These are phyloP conservation scores for Meleagris gallopavo DNA, from an alignment of 2,113 vertebrate genomes.

Conservation along the genomic window DNA sequence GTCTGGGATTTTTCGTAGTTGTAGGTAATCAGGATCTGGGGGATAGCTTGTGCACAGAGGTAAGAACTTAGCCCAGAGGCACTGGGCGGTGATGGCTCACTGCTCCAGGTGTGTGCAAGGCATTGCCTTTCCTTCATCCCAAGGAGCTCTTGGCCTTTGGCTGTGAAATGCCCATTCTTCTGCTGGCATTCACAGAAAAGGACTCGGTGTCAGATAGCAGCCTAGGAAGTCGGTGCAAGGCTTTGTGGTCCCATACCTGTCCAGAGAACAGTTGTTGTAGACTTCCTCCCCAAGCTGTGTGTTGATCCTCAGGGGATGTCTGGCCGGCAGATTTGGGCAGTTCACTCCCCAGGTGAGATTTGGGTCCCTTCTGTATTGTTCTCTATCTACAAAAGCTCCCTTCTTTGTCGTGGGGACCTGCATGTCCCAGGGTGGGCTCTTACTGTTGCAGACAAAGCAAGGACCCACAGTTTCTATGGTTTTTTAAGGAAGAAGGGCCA, in stretches of 20 bases:
- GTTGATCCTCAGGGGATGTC: accelerated
- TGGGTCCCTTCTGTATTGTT: not conserved
- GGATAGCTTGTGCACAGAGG: not conserved
- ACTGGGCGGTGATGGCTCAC: not conserved
- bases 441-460: not conserved
- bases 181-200: not conserved
- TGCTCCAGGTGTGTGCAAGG: not conserved
- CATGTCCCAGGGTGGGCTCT: not conserved
- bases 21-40: not conserved
- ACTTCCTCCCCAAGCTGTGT: not conserved
- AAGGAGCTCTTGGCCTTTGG: not conserved
- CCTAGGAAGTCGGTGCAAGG: not conserved
- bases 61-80: not conserved
- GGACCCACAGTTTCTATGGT: accelerated
- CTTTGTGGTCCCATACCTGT: not conserved
- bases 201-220: not conserved
- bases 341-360: not conserved
- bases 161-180: accelerated
- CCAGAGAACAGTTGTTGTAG: accelerated
- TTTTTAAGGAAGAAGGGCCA: not conserved
- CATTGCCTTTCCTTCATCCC: not conserved
- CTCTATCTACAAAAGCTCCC: not conserved
- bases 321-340: not conserved
- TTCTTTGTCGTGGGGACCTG: not conserved
- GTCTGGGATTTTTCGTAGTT: not conserved